Evolutionary conservation across 2,888 invertebrate genomes (phyloP), one percentile per base, ranked within the genome.

Genomic region (Oligia fasciuncula): DNA sequence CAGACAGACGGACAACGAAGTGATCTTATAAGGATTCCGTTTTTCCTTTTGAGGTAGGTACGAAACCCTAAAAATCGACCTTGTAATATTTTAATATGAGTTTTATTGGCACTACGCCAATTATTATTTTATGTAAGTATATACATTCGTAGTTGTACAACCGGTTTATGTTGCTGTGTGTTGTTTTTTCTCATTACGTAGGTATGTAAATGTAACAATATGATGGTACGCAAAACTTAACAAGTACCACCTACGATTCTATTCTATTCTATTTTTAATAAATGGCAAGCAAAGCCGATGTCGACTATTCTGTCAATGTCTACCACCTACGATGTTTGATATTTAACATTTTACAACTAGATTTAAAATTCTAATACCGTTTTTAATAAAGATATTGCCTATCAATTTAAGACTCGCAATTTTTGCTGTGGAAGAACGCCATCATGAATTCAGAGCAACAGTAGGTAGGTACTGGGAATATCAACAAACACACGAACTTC

Each of bases 41-140:
- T 49, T 49, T 49, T 49, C 49, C 49, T 49, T 49, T 49, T 49
- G 13, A 49, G 49, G 4, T 13, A 49, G 49, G 4, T 13, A 49
- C 49, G 49, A 4, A 49, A 49, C 49, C 49, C 49, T 49, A 49
- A 49, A 49, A 74, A 49, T n/a, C 62, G 79, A 73, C 81, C 84
- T 89, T 86, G 88, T 76, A 76, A 79, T 81, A 75, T 76, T 76
- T 80, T 84, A 79, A 74, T 79, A 70, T 3, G 54, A 80, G 17
- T 83, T 81, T 85, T 80, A 87, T 86, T 82, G 77, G 73, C 62
- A 80, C 71, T 73, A 78, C 35, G 63, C 78, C 77, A 83, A 79
- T 85, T 81, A 84, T 84, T 63, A 85, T 83, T 81, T 78, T 76
- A 80, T 76, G 76, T 86, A 80, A 74, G 74, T 86, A 79, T 84